Evolutionary conservation across 53 echinoderm and acorn worm genomes (phyloP).

Genomic region (Actinopyga echinites): DNA sequence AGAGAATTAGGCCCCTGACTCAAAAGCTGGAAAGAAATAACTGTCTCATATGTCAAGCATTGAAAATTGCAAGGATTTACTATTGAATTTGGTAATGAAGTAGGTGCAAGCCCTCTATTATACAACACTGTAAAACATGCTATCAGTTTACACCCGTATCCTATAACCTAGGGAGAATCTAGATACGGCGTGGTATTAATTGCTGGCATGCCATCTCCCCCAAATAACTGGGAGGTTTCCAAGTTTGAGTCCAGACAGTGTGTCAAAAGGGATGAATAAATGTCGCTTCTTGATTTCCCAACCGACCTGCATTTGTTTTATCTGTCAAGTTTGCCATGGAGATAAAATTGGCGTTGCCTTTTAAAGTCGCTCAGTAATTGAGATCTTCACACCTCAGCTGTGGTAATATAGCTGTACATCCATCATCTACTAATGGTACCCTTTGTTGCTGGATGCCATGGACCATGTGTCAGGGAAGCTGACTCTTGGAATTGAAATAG

Average conservation of each 20-base stretch:
- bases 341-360: conserved; percentile 33
- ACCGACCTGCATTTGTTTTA: conserved; percentile 42
- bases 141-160: too few relatives aligned
- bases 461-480: conserved; percentile 3
- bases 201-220: conserved; percentile 22
- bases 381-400: conserved; percentile 36
- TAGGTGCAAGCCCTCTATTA: too few relatives aligned
- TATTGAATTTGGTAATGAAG: too few relatives aligned
- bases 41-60: too few relatives aligned
- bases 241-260: conserved; percentile 36
- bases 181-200: background rate
- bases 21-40: too few relatives aligned
- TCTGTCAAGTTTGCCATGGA: conserved; percentile 35
- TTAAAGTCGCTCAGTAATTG: conserved; percentile 25
- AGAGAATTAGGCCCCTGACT: too few relatives aligned
- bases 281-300: conserved; percentile 33
- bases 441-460: conserved; percentile 7
- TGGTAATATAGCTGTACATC: conserved; percentile 1
- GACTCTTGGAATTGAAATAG: background rate
- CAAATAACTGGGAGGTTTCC: conserved; percentile 32
- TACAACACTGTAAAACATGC: too few relatives aligned
- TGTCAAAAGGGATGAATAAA: conserved; percentile 43
- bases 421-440: conserved; percentile 24
- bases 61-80: too few relatives aligned
- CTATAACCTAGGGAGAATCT: too few relatives aligned